These are phyloP conservation scores for Eulemur albifrons DNA, from an alignment of 2,797 vertebrate genomes.

Conservation along the genomic window DNA sequence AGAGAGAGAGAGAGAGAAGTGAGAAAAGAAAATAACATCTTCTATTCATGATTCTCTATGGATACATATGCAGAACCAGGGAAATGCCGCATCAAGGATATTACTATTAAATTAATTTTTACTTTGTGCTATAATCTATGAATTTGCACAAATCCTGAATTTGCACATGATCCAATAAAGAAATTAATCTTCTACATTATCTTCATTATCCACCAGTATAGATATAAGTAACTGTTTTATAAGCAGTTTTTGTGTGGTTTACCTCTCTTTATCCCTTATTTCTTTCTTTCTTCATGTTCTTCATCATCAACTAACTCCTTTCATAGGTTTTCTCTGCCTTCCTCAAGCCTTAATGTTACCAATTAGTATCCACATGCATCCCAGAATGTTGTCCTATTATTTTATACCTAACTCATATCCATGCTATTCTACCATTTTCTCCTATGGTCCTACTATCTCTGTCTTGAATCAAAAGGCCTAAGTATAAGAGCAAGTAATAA, in stretches of 20 bases:
- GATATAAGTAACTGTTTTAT: background rate
- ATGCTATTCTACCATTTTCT: background rate
- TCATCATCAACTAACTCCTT: background rate
- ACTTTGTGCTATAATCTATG: background rate
- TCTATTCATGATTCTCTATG: background rate
- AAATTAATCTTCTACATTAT: background rate
- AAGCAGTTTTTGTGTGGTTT: background rate
- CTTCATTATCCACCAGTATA: background rate
- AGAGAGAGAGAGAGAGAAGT: too few species aligned
- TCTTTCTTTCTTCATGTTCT: background rate
- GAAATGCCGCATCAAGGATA: background rate
- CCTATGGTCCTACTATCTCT: background rate
- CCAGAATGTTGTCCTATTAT: background rate
- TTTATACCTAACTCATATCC: background rate
- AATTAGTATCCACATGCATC: background rate
- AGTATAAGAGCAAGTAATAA: background rate
- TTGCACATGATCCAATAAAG: background rate
- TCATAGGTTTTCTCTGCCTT: background rate
- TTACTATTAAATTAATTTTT: slow-evolving; percentile 29
- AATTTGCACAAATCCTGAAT: slow-evolving; percentile 14
- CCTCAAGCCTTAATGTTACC: background rate
- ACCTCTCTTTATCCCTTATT: background rate
- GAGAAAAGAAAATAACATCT: background rate
- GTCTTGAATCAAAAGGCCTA: background rate
- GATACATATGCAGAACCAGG: background rate